phyloP scores from a whole-genome alignment of 2,888 invertebrate genomes.

The Sialis fuliginosa region DNA sequence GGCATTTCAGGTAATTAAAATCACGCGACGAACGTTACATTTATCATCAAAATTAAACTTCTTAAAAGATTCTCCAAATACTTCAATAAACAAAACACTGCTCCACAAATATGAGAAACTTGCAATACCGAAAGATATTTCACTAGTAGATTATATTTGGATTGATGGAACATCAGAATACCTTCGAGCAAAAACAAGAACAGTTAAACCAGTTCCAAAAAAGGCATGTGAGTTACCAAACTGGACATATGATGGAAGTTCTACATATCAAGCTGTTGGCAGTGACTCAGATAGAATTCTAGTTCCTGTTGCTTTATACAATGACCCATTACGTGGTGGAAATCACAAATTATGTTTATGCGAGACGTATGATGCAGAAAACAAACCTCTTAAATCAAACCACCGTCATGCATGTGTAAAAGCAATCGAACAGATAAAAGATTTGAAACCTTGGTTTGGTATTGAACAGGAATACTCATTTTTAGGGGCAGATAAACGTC shows the following conservation, averaged over 20 bases:
- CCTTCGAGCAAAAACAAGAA: slow-evolving; percentile 45
- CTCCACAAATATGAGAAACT: slow-evolving; percentile 39
- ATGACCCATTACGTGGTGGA: slow-evolving; percentile 62
- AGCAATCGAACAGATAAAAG: slow-evolving; percentile 35
- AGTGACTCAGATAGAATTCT: slow-evolving; percentile 57
- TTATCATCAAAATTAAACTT: no score
- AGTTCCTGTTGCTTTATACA: slow-evolving; percentile 59
- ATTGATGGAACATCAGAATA: slow-evolving; percentile 51
- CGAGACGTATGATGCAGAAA: slow-evolving; percentile 52
- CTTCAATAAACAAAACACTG: slow-evolving; percentile 28
- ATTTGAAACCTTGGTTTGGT: slow-evolving; percentile 54
- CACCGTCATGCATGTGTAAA: slow-evolving; percentile 29
- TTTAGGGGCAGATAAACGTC: slow-evolving; percentile 36
- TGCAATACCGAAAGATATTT: slow-evolving; percentile 30
- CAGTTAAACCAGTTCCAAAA: slow-evolving; percentile 41
- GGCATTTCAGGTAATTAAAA: no score
- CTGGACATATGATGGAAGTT: slow-evolving; percentile 63
- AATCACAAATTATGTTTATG: slow-evolving; percentile 57
- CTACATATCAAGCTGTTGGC: slow-evolving; percentile 43
- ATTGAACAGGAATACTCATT: slow-evolving; percentile 50
- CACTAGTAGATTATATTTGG: slow-evolving; percentile 50
- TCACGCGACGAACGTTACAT: no score
- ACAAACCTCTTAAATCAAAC: slow-evolving; percentile 39
- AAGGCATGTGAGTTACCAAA: slow-evolving; percentile 40
- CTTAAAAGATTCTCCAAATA: slow-evolving; percentile 9